Evolutionary conservation across 2,113 vertebrate genomes (phyloP).

Genomic region (Stomatorhinus ivindoensis): DNA sequence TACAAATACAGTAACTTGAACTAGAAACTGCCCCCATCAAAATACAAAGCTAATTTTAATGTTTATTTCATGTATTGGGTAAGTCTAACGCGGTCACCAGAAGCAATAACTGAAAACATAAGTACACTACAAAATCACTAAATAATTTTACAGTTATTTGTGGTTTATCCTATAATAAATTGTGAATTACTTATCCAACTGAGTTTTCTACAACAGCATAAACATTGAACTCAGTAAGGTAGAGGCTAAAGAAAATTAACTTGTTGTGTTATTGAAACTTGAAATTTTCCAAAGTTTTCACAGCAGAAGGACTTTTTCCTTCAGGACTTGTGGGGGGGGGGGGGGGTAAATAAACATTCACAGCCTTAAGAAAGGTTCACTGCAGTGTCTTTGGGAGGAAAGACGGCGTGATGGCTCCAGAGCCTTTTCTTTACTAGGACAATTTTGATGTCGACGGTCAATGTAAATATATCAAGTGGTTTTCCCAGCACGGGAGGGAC

Average conservation of each 20-base stretch:
- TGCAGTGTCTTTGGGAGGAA: background rate
- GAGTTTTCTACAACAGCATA: background rate
- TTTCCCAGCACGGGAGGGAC: background rate
- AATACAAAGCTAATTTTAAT: background rate
- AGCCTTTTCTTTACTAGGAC: background rate
- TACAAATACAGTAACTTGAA: background rate
- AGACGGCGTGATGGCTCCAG: background rate
- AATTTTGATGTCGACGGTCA: background rate
- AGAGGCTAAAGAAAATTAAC: background rate
- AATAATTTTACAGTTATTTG: background rate
- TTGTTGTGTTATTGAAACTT: background rate
- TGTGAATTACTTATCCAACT: background rate
- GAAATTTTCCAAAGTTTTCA: background rate
- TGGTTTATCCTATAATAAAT: background rate
- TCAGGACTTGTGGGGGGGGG: background rate
- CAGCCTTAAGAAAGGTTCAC: background rate
- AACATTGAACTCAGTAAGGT: background rate
- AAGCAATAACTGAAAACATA: background rate
- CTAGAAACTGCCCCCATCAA: background rate
- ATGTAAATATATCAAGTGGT: slow-evolving; percentile 6
- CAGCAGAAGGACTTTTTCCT: background rate
- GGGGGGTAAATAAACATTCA: background rate
- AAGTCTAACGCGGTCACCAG: background rate
- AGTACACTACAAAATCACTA: background rate
- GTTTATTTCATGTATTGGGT: background rate